Evolutionary conservation across 2,888 invertebrate species (phyloP).

Genomic region (Merodon equestris): DNA sequence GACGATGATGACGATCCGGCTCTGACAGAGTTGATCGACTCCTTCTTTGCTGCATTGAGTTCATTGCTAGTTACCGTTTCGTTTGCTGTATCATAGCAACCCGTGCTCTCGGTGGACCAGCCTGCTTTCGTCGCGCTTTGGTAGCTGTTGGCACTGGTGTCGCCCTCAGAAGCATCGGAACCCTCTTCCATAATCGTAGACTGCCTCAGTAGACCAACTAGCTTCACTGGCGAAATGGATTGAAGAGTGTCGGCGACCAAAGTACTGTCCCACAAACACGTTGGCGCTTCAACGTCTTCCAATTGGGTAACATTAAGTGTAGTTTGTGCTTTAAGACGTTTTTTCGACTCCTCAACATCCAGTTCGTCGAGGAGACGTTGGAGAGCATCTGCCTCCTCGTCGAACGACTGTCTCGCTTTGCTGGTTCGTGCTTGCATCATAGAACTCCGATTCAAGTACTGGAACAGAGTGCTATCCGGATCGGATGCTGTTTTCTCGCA

Average conservation of each 20-base stretch:
- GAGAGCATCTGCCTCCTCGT: slow-evolving; percentile 72
- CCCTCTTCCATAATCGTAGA: slow-evolving; percentile 77
- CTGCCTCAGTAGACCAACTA: slow-evolving; percentile 76
- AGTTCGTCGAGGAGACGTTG: slow-evolving; percentile 73
- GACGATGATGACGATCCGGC: slow-evolving; percentile 13
- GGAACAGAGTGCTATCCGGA: slow-evolving; percentile 76
- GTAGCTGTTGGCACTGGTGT: slow-evolving; percentile 72
- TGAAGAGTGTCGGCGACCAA: slow-evolving; percentile 68
- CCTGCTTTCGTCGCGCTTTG: slow-evolving; percentile 70
- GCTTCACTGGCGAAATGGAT: slow-evolving; percentile 76
- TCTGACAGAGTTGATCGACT: slow-evolving; percentile 13
- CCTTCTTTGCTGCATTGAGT: slow-evolving; percentile 33
- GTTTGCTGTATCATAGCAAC: slow-evolving; percentile 76
- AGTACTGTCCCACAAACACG: slow-evolving; percentile 76
- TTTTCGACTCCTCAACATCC: slow-evolving; percentile 70
- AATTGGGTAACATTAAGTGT: slow-evolving; percentile 74
- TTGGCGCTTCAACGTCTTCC: slow-evolving; percentile 77
- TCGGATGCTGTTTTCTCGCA: slow-evolving; percentile 77
- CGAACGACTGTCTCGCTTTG: slow-evolving; percentile 44
- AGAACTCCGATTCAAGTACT: slow-evolving; percentile 71
- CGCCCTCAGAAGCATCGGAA: slow-evolving; percentile 69
- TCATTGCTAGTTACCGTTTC: slow-evolving; percentile 70
- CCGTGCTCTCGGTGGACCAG: slow-evolving; percentile 69
- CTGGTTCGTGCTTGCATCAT: background rate
- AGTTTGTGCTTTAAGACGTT: slow-evolving; percentile 69